These are phyloP conservation scores for Equus quagga DNA, from an alignment of 2,113 vertebrate species.

Conservation along the genomic window DNA sequence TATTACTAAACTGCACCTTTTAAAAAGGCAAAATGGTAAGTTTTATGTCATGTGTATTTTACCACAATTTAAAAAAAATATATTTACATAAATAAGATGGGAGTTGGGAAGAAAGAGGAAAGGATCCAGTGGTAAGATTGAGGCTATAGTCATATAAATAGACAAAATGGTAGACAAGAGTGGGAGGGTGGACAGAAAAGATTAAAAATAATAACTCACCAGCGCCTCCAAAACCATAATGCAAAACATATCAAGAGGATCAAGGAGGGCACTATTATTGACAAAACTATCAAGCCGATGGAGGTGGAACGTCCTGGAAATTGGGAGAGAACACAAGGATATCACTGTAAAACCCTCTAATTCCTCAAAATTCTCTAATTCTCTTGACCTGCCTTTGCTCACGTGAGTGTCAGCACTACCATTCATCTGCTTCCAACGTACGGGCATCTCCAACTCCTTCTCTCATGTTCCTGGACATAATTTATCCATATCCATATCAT, in stretches of 20 bases:
- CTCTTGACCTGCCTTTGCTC: not conserved
- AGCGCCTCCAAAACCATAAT: not conserved
- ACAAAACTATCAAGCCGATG: not conserved
- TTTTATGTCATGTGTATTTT: not conserved
- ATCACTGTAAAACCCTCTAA: not conserved
- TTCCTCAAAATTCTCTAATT: not conserved
- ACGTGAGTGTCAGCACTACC: not conserved
- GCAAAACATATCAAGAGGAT: not conserved
- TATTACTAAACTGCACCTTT: not conserved
- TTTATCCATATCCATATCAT: not conserved
- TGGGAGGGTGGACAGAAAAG: not conserved
- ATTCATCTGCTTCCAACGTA: not conserved
- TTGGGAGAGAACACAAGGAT: not conserved
- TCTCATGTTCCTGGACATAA: not conserved
- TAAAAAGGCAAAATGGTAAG: not conserved
- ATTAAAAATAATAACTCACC: slow-evolving; percentile 27
- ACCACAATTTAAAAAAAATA: not conserved
- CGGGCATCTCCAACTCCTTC: not conserved
- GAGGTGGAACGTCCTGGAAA: not conserved
- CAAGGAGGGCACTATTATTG: not conserved
- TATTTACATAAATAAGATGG: not conserved
- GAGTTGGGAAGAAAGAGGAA: not conserved
- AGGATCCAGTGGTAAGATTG: not conserved
- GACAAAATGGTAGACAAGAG: not conserved
- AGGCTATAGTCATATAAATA: not conserved